phyloP scores from a whole-genome alignment of 2,113 vertebrate genomes.

The Oreotrochilus melanogaster region DNA sequence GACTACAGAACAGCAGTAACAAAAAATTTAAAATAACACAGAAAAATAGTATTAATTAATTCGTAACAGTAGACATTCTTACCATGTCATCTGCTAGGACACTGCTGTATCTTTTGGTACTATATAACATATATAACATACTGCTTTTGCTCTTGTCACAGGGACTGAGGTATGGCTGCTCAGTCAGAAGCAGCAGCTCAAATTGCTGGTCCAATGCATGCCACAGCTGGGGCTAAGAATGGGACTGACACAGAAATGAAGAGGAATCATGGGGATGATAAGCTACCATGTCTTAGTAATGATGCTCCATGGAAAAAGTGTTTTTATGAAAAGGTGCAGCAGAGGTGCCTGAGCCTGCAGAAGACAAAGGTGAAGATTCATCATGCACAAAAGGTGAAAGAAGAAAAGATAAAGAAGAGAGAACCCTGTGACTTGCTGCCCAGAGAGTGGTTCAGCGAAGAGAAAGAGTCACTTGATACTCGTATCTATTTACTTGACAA shows the following conservation, averaged over 20 bases:
- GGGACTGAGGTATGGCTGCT: conserved; percentile 14
- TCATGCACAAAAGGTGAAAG: conserved; percentile 36
- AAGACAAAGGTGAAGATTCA: conserved; percentile 45
- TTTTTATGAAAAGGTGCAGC: conserved; percentile 69
- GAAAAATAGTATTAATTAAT: not conserved
- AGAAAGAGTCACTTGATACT: conserved; percentile 53
- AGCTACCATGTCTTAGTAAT: not conserved
- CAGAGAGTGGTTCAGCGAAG: conserved; percentile 76
- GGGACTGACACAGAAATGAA: not conserved
- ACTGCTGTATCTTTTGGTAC: not conserved
- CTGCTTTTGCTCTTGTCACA: conserved; percentile 8
- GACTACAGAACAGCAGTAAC: conserved; percentile 11
- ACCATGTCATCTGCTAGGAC: not conserved
- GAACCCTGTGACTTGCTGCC: conserved; percentile 64
- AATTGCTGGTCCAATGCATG: not conserved
- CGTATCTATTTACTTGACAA: conserved; percentile 79
- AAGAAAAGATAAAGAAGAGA: conserved; percentile 52
- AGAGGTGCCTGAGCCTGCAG: conserved; percentile 73
- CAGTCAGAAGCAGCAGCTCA: not conserved
- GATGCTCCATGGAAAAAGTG: conserved; percentile 59
- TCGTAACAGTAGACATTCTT: not conserved
- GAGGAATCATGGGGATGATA: not conserved
- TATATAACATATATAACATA: not conserved
- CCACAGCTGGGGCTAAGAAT: not conserved
- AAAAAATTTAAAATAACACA: not conserved